Evolutionary conservation across 2,113 vertebrate genomes (phyloP).

Genomic region (Bungarus multicinctus): DNA sequence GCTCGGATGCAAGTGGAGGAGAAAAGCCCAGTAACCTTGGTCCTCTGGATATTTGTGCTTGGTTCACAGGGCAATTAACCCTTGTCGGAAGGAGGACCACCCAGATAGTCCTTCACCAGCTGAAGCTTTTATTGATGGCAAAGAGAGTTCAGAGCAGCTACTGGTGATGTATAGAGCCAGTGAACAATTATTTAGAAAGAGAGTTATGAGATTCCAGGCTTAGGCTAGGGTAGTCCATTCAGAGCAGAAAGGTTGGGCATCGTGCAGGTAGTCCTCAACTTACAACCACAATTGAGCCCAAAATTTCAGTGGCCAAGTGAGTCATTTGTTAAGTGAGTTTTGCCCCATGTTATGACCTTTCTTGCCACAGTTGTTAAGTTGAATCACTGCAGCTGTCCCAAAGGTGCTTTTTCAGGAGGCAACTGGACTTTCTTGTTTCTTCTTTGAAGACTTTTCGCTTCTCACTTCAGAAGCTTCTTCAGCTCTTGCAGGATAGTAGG

Average conservation of each 20-base stretch:
- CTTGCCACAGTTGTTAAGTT: background rate
- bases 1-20: background rate
- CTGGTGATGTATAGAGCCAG: background rate
- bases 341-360: background rate
- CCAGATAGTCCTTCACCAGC: background rate
- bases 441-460: no score
- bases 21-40: background rate
- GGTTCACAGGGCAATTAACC: background rate
- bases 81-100: background rate
- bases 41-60: background rate
- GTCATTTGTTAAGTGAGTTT: background rate
- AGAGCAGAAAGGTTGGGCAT: background rate
- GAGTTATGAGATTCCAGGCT: background rate
- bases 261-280: background rate
- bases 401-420: no score
- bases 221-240: background rate
- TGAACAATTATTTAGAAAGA: background rate
- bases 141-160: background rate
- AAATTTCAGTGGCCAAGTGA: background rate
- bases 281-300: background rate
- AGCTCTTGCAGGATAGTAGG: no score
- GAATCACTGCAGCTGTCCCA: background rate
- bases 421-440: no score
- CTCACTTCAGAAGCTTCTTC: no score
- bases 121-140: background rate